A percentile compares a stretch with the other conserved stretches of the same genome.
These are phyloP conservation scores for Myxocyprinus asiaticus DNA, from an alignment of 2,113 vertebrate genomes.

Conservation along the genomic window DNA sequence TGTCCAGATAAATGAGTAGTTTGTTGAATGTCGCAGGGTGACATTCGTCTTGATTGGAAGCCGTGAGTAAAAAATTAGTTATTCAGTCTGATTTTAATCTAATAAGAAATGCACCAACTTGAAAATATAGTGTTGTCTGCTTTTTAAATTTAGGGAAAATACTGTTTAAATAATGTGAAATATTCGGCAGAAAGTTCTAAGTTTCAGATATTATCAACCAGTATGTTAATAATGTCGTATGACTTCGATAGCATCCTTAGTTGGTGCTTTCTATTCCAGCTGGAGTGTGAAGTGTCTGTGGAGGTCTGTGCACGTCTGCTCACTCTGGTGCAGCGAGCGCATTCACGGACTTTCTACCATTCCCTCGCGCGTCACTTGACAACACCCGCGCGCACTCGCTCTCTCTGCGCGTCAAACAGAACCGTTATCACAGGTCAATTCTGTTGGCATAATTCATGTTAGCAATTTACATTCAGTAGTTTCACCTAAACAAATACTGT, in stretches of 20 bases:
- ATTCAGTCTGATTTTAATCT: not conserved
- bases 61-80: not conserved
- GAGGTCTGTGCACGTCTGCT: not conserved
- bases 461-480: not conserved
- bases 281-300: not conserved
- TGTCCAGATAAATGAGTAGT: not conserved
- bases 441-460: not conserved
- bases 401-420: not conserved
- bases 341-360: not conserved
- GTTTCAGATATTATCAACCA: too few relatives aligned
- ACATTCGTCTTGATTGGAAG: not conserved
- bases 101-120: not conserved
- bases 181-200: not conserved
- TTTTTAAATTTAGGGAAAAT: not conserved
- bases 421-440: not conserved
- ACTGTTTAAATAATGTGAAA: not conserved
- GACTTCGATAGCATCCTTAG: not conserved
- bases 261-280: not conserved
- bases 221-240: not conserved
- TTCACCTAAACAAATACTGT: not conserved
- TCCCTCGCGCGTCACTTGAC: conserved; percentile 30
- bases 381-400: not conserved
- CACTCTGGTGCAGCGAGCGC: not conserved
- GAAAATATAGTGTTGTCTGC: not conserved
- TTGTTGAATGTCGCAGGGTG: conserved; percentile 21